phyloP scores from a whole-genome alignment of 1,140 invertebrate genomes.

The Archegozetes longisetosus region DNA sequence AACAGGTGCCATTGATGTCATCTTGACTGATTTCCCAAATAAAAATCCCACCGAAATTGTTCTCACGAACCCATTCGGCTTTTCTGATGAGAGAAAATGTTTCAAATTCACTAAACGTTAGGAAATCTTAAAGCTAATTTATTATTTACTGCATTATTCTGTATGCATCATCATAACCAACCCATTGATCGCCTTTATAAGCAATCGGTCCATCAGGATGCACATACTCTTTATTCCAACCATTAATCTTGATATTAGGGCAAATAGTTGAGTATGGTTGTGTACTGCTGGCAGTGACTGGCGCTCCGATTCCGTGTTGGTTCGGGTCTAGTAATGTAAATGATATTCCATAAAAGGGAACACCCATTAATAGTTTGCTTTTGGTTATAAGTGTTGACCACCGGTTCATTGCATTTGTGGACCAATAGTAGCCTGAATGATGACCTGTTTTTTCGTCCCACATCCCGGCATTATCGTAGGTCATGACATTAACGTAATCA shows the following conservation, averaged over 20 bases:
- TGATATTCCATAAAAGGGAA: slow-evolving; percentile 47
- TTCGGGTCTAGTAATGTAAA: slow-evolving; percentile 55
- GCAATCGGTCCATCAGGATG: slow-evolving; percentile 40
- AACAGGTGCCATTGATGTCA: too few species aligned
- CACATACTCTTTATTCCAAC: slow-evolving; percentile 38
- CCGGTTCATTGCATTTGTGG: not conserved
- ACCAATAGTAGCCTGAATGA: not conserved
- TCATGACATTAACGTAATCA: not conserved
- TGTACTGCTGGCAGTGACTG: slow-evolving; percentile 43
- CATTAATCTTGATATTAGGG: slow-evolving; percentile 56
- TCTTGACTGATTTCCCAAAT: too few species aligned
- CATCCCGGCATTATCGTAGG: not conserved
- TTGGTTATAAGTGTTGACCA: not conserved
- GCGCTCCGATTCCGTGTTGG: slow-evolving; percentile 59
- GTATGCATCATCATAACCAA: slow-evolving; percentile 54
- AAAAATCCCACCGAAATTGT: too few species aligned
- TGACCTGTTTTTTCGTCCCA: not conserved
- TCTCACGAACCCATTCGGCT: too few species aligned
- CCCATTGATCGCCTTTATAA: slow-evolving; percentile 45
- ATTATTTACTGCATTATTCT: too few species aligned
- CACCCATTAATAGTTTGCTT: slow-evolving; percentile 58
- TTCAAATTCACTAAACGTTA: too few species aligned
- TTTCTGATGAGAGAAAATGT: too few species aligned
- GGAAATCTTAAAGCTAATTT: too few species aligned
- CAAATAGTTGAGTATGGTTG: slow-evolving; percentile 32